Conservation (phyloP, 2,113 vertebrate genomes). For the Podarcis muralis region DNA sequence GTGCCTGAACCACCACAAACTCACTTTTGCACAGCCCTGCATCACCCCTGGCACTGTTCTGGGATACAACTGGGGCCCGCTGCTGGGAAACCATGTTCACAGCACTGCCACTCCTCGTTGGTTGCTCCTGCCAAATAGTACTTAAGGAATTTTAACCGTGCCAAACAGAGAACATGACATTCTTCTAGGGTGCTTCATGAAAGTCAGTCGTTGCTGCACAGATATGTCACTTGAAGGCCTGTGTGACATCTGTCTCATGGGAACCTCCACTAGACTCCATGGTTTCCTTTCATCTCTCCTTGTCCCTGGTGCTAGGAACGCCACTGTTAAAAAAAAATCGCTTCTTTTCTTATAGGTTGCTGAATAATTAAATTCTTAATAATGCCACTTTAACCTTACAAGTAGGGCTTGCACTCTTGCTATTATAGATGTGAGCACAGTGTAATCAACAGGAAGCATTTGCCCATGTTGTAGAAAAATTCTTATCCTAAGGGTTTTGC, state of each 20-base stretch:
- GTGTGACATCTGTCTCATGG: background rate
- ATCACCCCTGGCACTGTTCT: too few species aligned
- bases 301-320: background rate
- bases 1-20: too few species aligned
- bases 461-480: background rate
- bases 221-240: background rate
- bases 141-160: background rate
- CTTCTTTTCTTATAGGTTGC: background rate
- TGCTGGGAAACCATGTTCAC: too few species aligned
- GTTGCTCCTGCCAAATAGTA: background rate
- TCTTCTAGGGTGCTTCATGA: background rate
- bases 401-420: background rate
- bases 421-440: background rate
- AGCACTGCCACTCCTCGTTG: too few species aligned
- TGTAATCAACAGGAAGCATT: background rate
- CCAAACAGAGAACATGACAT: background rate
- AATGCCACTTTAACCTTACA: background rate
- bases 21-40: too few species aligned
- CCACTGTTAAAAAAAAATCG: background rate
- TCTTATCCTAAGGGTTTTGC: background rate
- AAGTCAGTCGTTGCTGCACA: background rate
- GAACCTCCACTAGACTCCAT: background rate
- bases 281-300: background rate
- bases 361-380: background rate
- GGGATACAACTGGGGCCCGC: too few species aligned